A percentile compares a stretch with the other conserved stretches of the same genome.
phyloP scores from a whole-genome alignment of 2,113 vertebrate species.

The Mustela lutreola region DNA sequence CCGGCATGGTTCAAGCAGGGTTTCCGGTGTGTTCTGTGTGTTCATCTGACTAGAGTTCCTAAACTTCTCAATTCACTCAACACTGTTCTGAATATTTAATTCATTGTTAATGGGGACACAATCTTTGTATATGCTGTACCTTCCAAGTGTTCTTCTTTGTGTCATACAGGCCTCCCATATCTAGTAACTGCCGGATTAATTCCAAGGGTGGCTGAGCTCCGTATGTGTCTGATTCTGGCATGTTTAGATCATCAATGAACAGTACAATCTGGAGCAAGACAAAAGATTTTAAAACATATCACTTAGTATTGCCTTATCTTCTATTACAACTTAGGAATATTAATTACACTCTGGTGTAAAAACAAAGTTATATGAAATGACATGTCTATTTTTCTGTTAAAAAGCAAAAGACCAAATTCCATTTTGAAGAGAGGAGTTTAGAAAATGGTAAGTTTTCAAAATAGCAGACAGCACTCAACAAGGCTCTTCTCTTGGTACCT shows the following conservation, averaged over 20 bases:
- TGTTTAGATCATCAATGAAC: slow-evolving; percentile 87
- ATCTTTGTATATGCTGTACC: slow-evolving; percentile 72
- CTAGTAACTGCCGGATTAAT: slow-evolving; percentile 85
- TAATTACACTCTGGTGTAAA: background rate
- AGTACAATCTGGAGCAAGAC: slow-evolving; percentile 78
- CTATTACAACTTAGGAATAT: background rate
- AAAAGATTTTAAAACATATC: background rate
- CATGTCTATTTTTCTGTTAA: background rate
- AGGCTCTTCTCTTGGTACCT: background rate
- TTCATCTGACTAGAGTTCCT: background rate
- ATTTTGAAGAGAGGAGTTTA: background rate
- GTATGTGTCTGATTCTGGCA: slow-evolving; percentile 78
- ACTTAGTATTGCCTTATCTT: background rate
- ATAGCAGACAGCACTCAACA: background rate
- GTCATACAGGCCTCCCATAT: slow-evolving; percentile 85
- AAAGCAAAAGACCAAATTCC: background rate
- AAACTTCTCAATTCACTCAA: background rate
- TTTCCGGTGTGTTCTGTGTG: background rate
- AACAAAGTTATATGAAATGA: background rate
- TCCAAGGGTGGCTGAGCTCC: slow-evolving; percentile 86
- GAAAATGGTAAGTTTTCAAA: background rate
- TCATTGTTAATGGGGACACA: background rate
- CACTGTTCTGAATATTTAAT: background rate
- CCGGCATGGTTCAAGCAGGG: background rate
- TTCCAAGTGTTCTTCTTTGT: slow-evolving; percentile 83